Base-by-base conservation (phyloP, 2,797 vertebrate species). In the Tenualosa ilisha region DNA sequence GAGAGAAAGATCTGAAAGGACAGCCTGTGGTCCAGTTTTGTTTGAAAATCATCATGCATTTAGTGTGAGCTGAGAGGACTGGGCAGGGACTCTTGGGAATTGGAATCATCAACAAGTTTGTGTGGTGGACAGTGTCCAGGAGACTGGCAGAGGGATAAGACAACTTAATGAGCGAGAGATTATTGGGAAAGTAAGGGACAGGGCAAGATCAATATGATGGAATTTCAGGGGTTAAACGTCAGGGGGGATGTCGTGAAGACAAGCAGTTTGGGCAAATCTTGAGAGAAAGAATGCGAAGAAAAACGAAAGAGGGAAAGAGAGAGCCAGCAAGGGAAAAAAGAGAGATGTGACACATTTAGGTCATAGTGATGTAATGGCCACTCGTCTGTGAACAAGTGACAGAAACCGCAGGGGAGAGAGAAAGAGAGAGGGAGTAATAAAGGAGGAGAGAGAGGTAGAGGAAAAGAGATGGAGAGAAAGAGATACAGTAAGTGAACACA, bases 341-440 rank as follows among this genome's bases (percentile, higher is more conserved):
- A 91, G 89, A 87, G 89, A 89, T 83, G 91, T 95, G 95, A 96
- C 95, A 96, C 93, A 96, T 96, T 95, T 95, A 95, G 95, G 95
- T 95, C 95, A 95, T 87, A 86, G 91, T 91, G 95, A 96, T 92
- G 93, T 94, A 95, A 96, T 94, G 94, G 94, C 92, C 94, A 95
- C 92, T 96, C 93, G 91, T 94, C 94, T 94, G 93, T 95, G 93
- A 95, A 95, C 93, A 93, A 95, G 93, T 95, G 95, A 95, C 94
- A 95, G 93, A 93, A 95, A 94, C 92, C 91, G 87, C 91, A 91
- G 93, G 93, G 92, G 91, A 72, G 53, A 46, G 88, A 51, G 26
- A 56, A 26, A 40, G 43, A 83, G 72, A 82, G 24, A 40, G 84
- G 8, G 81, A 65, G 68, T 24, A 75, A 65, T 82, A 85, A n/a